phyloP scores from a whole-genome alignment of 1,140 invertebrate species.

The Apocrypta bakeri region DNA sequence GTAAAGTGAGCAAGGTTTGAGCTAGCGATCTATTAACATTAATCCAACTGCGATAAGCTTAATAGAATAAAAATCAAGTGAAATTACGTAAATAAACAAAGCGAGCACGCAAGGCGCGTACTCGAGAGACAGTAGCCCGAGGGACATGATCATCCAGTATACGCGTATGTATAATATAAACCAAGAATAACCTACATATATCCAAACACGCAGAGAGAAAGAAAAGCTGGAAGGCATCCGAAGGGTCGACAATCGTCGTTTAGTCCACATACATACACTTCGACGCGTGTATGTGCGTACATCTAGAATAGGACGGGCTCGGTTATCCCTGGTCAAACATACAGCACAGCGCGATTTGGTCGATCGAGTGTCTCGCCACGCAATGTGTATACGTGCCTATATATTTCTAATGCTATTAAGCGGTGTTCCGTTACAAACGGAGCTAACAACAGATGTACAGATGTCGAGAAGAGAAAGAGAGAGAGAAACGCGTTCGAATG shows the following conservation, averaged over 20 bases:
- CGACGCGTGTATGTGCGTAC: background rate
- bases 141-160: background rate
- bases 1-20: background rate
- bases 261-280: background rate
- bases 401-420: constrained; percentile 72
- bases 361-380: constrained; percentile 64
- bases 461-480: constrained; percentile 34
- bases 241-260: constrained; percentile 1
- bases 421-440: constrained; percentile 70
- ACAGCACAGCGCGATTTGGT: constrained; percentile 52
- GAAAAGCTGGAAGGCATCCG: constrained; percentile 17
- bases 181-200: background rate
- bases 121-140: constrained; percentile 18
- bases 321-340: constrained; percentile 40
- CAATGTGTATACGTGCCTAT: constrained; percentile 43
- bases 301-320: background rate
- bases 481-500: background rate
- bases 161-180: background rate
- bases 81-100: constrained; percentile 31
- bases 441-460: constrained; percentile 67
- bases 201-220: background rate
- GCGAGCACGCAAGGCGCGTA: background rate
- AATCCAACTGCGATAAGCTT: background rate
- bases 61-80: constrained; percentile 23
- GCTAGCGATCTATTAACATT: background rate